Conservation (phyloP, 1,140 invertebrate species). For the Drosophila nebulosa region DNA sequence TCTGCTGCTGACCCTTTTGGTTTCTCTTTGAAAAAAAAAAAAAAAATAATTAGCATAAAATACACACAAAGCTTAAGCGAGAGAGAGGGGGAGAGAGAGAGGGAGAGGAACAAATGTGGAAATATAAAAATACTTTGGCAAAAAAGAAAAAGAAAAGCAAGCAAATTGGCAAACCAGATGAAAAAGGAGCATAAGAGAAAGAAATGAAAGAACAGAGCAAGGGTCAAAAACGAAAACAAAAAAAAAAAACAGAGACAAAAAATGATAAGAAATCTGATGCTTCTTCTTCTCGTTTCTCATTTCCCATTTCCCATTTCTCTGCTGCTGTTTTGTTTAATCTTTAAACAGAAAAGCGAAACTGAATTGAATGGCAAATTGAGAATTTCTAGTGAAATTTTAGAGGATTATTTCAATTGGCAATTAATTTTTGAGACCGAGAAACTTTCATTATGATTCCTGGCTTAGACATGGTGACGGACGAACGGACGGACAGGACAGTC, state of each 20-base stretch:
- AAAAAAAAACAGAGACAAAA: slow-evolving; percentile 29
- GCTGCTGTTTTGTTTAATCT: neutral
- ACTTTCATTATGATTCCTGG: neutral
- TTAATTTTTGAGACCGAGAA: neutral
- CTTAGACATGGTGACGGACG: neutral
- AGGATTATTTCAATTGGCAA: slow-evolving; percentile 1
- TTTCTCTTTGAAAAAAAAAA: slow-evolving; percentile 32
- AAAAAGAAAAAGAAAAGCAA: slow-evolving; percentile 35
- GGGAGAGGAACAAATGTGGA: neutral
- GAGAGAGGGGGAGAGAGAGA: neutral
- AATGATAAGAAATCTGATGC: slow-evolving; percentile 47
- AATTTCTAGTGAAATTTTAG: neutral
- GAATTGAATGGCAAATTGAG: slow-evolving; percentile 22
- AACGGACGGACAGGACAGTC: too few species aligned
- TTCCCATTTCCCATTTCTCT: too few species aligned
- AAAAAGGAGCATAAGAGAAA: slow-evolving; percentile 17
- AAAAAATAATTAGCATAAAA: slow-evolving; percentile 61
- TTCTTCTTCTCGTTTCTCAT: too few species aligned
- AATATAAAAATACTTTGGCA: slow-evolving; percentile 14
- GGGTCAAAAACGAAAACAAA: slow-evolving; percentile 28
- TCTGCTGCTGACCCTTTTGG: neutral
- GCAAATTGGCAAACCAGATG: slow-evolving; percentile 4
- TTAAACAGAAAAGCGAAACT: neutral
- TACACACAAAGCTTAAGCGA: slow-evolving; percentile 29
- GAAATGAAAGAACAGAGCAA: slow-evolving; percentile 6